Percentiles rank a stretch among this genome's conserved stretches.
Conservation (phyloP, 2,113 vertebrate species). For the Cebus imitator region DNA sequence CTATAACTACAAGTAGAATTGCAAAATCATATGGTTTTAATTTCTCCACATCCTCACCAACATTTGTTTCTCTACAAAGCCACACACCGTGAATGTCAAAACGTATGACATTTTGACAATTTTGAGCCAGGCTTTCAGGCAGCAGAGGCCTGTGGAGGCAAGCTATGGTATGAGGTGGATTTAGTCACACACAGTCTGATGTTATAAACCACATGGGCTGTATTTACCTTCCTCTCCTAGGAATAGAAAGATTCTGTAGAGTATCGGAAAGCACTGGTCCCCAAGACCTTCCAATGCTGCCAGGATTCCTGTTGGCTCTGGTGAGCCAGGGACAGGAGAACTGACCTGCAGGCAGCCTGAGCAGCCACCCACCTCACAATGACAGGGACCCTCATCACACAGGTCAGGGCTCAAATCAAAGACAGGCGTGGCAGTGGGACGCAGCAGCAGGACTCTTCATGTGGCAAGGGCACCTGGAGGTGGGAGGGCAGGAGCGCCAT, state of each 20-base stretch:
- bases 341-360: neutral
- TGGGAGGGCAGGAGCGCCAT: neutral
- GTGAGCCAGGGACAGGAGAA: neutral
- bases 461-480: neutral
- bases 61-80: neutral
- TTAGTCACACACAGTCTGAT: neutral
- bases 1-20: neutral
- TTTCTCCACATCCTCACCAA: neutral
- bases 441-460: neutral
- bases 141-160: neutral
- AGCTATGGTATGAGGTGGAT: neutral
- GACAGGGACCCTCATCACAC: neutral
- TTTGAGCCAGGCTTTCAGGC: neutral
- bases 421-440: neutral
- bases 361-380: constrained; percentile 49
- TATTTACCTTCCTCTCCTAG: neutral
- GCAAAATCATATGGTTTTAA: neutral
- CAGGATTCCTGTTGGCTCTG: neutral
- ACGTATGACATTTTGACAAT: neutral
- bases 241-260: neutral
- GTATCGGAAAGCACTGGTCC: neutral
- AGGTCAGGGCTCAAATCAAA: neutral
- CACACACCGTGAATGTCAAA: neutral
- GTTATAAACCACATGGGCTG: neutral
- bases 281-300: rapidly evolving